These are phyloP conservation scores for Pygocentrus nattereri DNA, from an alignment of 2,797 vertebrate species.

Conservation along the genomic window DNA sequence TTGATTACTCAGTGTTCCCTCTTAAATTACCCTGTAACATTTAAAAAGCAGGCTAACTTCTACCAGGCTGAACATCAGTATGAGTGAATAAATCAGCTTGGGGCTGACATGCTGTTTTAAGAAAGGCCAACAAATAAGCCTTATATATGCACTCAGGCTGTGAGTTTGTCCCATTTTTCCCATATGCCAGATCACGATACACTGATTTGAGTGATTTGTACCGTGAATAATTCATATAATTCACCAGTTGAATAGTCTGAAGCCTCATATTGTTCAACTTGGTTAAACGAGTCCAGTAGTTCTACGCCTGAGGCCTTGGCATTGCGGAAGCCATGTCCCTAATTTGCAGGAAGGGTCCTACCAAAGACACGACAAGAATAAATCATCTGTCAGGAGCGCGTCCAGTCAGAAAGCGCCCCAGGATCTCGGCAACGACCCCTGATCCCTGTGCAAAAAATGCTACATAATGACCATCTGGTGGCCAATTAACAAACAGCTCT, in stretches of 20 bases:
- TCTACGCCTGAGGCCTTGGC: constrained; percentile 31
- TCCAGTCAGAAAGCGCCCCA: constrained; percentile 45
- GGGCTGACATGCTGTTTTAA: constrained; percentile 1
- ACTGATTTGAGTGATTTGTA: constrained; percentile 26
- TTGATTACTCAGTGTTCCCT: not conserved
- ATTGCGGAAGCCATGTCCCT: constrained; percentile 31
- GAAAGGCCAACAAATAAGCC: not conserved
- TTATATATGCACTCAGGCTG: not conserved
- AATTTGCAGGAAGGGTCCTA: constrained; percentile 43
- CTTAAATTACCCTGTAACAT: not conserved
- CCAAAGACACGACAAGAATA: constrained; percentile 54
- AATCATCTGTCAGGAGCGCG: constrained; percentile 53
- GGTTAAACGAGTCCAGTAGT: constrained; percentile 47
- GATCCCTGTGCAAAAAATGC: constrained; percentile 45
- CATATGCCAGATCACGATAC: constrained; percentile 9
- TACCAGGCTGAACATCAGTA: constrained; percentile 14
- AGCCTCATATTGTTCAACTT: constrained; percentile 45
- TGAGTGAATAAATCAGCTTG: constrained; percentile 21
- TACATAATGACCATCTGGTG: constrained; percentile 61
- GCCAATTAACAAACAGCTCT: constrained; percentile 52
- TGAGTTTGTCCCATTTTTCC: constrained; percentile 10
- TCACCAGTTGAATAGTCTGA: constrained; percentile 25
- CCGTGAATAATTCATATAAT: constrained; percentile 31
- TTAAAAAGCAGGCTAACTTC: constrained; percentile 23
- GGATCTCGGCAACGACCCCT: constrained; percentile 46